A percentile compares a stretch with the other conserved stretches of the same genome.
These are phyloP conservation scores for Sebastes elongatus DNA, from an alignment of 2,797 vertebrate genomes.

Conservation along the genomic window DNA sequence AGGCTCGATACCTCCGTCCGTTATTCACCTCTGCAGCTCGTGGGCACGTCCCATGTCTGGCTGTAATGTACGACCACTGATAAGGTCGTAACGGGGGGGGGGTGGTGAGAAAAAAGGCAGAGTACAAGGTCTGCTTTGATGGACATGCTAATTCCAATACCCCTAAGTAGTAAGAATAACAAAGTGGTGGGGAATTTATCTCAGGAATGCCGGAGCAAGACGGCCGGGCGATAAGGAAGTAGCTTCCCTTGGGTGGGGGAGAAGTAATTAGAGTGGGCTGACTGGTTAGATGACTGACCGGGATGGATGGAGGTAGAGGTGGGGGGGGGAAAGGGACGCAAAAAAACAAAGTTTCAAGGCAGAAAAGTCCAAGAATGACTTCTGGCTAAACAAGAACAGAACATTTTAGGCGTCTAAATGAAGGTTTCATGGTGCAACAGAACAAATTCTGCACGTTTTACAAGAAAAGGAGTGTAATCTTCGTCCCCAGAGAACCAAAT, in stretches of 20 bases:
- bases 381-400: neutral
- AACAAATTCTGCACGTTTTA: neutral
- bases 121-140: slow-evolving; percentile 79
- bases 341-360: slow-evolving; percentile 10
- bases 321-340: neutral
- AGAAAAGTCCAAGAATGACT: neutral
- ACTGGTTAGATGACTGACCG: slow-evolving; percentile 64
- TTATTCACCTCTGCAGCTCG: slow-evolving; percentile 59
- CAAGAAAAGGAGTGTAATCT: neutral
- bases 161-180: slow-evolving; percentile 82
- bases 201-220: slow-evolving; percentile 81
- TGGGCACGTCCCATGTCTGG: slow-evolving; percentile 46
- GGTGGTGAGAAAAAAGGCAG: slow-evolving; percentile 58
- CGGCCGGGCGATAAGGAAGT: slow-evolving; percentile 77
- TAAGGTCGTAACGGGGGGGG: slow-evolving; percentile 53
- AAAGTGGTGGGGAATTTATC: slow-evolving; percentile 81
- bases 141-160: slow-evolving; percentile 79
- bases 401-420: neutral
- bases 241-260: slow-evolving; percentile 76
- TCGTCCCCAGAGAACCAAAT: neutral
- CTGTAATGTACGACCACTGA: slow-evolving; percentile 71
- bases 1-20: slow-evolving; percentile 35
- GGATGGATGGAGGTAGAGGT: slow-evolving; percentile 29
- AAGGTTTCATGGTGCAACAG: neutral
- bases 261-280: slow-evolving; percentile 76